phyloP scores from a whole-genome alignment of 2,888 invertebrate genomes.

The Scrobipalpa costella region DNA sequence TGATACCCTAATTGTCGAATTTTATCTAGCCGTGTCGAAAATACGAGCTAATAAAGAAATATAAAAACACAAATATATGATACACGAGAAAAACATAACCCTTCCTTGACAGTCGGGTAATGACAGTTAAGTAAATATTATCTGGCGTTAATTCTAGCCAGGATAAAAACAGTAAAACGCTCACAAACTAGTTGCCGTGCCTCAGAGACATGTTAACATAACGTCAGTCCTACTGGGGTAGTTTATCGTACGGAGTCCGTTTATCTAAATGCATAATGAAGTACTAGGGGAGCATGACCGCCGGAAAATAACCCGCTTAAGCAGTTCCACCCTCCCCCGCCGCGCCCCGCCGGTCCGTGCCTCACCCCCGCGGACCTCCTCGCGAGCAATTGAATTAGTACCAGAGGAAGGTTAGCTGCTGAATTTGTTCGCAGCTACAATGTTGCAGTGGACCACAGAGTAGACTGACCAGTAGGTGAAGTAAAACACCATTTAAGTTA shows the following conservation, averaged over 20 bases:
- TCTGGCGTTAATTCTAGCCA: neutral
- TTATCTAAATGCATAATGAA: slow-evolving; percentile 20
- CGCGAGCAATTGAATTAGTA: slow-evolving; percentile 17
- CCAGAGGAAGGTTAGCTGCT: slow-evolving; percentile 9
- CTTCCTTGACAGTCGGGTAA: no score
- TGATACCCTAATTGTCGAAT: no score
- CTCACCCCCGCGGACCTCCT: neutral
- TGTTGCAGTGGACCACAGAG: neutral
- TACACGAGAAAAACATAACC: no score
- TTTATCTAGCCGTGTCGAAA: no score
- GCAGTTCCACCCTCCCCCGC: slow-evolving; percentile 16
- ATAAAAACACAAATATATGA: no score
- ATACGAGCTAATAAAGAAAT: no score
- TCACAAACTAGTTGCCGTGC: neutral
- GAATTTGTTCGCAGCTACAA: slow-evolving; percentile 10
- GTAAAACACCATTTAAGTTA: neutral
- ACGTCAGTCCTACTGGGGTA: neutral
- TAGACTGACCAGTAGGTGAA: neutral
- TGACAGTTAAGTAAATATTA: neutral
- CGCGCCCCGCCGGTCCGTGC: neutral
- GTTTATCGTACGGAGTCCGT: slow-evolving; percentile 9
- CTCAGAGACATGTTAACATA: slow-evolving; percentile 1
- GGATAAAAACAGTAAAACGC: neutral
- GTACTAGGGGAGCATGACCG: slow-evolving; percentile 16
- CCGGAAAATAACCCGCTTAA: slow-evolving; percentile 25